Base-by-base conservation (phyloP, 2,797 vertebrate species). In the Phrynocephalus vlangalii region DNA sequence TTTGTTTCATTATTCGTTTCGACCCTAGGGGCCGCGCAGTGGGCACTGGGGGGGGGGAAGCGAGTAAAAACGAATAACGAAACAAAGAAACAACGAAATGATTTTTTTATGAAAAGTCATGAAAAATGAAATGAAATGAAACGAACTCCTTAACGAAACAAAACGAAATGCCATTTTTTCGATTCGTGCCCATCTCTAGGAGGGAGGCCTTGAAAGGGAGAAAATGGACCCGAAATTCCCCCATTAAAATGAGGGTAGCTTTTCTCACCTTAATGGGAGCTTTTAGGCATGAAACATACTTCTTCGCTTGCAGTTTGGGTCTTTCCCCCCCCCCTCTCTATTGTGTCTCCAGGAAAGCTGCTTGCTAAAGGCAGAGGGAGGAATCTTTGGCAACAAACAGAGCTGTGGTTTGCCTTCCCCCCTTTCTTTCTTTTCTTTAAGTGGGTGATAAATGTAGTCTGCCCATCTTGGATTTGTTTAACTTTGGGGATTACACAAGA, bases 371-470 rank as follows among this genome's bases (percentile, higher is more conserved):
- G 9, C 33, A 72, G 72, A 48, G 86, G 72, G 67, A 89, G n/a
- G 48, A 30, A 30, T 22, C n/a, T 24, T 8, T 89, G 90, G 73
- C 63, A 68, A 68, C 0, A 0, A 81, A 80, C 76, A 0, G 56
- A n/a, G 80, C 50, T 87, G 85, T 75, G 38, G 38, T 63, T 63
- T 63, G 5, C 5, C 52, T 13, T 18, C 18, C 60, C 9, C 5
- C 52, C 52, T 11, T 52, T 44, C 33, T 52, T 52, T 52, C 11
- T 56, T 56, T 56, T 84, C 79, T 93, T 91, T 72, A 92, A 93
- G 89, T 3, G n/a, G 52, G 88, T 93, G 94, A 94, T 96, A 94
- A 94, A 94, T 83, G 93, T 9, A 87, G 94, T 94, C 95, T 94
- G 93, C 20, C 30, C 80, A 86, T 88, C 72, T 87, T 28, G 84